Evolutionary conservation across 2,797 vertebrate genomes (phyloP), one percentile per base, ranked within the genome.

Genomic region (Psittacula derbiana): DNA sequence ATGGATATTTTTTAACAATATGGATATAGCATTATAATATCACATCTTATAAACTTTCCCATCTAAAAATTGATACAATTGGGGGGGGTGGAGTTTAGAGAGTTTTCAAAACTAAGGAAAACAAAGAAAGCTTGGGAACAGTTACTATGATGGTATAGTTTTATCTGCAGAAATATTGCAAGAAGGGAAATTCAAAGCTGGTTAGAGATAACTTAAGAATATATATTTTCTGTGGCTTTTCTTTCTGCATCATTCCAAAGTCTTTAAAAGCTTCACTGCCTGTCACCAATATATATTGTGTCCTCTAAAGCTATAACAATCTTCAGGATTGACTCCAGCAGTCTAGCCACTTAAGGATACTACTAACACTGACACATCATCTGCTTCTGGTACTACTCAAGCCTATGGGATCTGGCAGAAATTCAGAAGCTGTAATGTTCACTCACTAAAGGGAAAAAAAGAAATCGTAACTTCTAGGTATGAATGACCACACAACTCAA

Each of bases 231-330:
- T 62, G 11, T 16, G 65, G 50, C 31, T 90, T 88, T 76, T 80
- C 38, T 79, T 61, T 41, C 78, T 91, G 9, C 17, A 81, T 47
- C 43, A 53, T 73, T 93, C 61, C 33, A 92, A 94, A 86, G 10
- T 64, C 66, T 73, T 78, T 53, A 53, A 93, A 90, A 87, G n/a
- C 11, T 74, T 12, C 60, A 43, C 16, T n/a, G 9, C 30, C 74
- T 86, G 40, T 38, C 71, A 84, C 23, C 33, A 62, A 58, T 64
- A 38, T 53, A 40, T 38, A 94, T 53, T 55, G 75, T 38, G 83
- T 60, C 28, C 53, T 82, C 64, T 74, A 85, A 91, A 93, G 85
- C 64, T 92, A 72, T 95, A 95, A 79, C 81, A 89, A 31, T 92
- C 82, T 86, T 80, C 52, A 84, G 61, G 86, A 94, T 7, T 62